These are phyloP conservation scores for Drosophila leontia DNA, from an alignment of 1,140 invertebrate genomes.

Conservation along the genomic window DNA sequence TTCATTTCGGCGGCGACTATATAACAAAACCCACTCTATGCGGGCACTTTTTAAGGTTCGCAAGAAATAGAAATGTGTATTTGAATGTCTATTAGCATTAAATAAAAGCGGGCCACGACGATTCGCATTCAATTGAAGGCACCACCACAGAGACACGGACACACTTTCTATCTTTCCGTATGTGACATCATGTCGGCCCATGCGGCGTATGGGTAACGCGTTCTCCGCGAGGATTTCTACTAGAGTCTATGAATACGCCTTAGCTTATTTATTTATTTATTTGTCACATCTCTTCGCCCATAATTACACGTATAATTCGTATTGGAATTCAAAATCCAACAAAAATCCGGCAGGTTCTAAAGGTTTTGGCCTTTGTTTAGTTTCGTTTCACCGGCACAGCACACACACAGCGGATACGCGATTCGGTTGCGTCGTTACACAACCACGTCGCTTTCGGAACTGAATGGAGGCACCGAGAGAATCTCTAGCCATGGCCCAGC, in stretches of 20 bases:
- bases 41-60: conserved; percentile 8
- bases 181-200: conserved; percentile 65
- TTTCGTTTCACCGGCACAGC: conserved; percentile 33
- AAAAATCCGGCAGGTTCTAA: conserved; percentile 21
- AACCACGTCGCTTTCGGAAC: conserved; percentile 80
- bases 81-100: conserved; percentile 72
- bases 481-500: background rate
- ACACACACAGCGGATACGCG: conserved; percentile 43
- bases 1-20: conserved; percentile 53
- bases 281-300: conserved; percentile 21
- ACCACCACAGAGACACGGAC: conserved; percentile 40
- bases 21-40: conserved; percentile 40
- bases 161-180: conserved; percentile 66
- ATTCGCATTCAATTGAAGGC: conserved; percentile 64
- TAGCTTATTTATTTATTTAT: conserved; percentile 17
- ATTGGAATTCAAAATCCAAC: conserved; percentile 35
- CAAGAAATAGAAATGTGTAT: conserved; percentile 40
- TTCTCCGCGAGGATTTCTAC: conserved; percentile 8
- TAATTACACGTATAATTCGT: conserved; percentile 48
- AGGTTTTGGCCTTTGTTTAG: conserved; percentile 43
- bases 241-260: background rate
- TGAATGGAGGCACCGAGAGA: conserved; percentile 43
- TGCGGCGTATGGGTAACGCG: conserved; percentile 61
- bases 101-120: conserved; percentile 58
- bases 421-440: conserved; percentile 72